Base-by-base conservation (phyloP, 1,140 invertebrate species). In the Temnothorax curvispinosus region DNA sequence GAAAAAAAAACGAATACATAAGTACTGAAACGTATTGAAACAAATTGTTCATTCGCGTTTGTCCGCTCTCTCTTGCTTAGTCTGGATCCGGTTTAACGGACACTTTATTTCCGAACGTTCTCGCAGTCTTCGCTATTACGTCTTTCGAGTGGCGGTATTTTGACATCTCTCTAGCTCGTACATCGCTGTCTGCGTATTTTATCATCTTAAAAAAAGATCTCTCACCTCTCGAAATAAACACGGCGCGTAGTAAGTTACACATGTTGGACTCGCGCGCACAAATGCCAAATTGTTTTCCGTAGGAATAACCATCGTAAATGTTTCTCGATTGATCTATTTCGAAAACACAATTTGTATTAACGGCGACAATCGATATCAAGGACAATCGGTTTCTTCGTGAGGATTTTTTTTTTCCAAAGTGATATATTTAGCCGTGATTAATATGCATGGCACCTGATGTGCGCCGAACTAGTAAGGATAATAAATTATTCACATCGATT, bases 131-230 rank as follows among this genome's bases (percentile, higher is more conserved):
- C 7, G 18, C 71, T 74, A 72, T 52, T 52, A 72, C 3, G 1
- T 71, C 15, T 71, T 3, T 71, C 21, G 13, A 71, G 21, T 15
- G 47, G 27, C 13, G 15, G 6, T 72, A 72, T 72, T 72, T 71
- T 72, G 47, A 52, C 69, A 52, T 72, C 8, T 52, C 8, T 52
- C 27, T 27, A 27, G 27, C 27, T 71, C 44, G 44, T 52, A 72
- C n/a, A 52, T 72, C 15, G 65, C 21, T 21, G 50, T 13, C 21
- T 47, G 65, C n/a, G 27, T 72, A 72, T 72, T 72, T 72, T 72
- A 72, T 56, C 56, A n/a, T 56, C n/a, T 56, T 56, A 21, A 74
- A 74, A 74, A 74, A 54, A 74, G 50, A 74, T 56, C 9, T 74
- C 32, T n/a, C 52, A 56, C 8, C 41, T 60, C 56, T 77, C 38